Base-by-base conservation (phyloP, 1,140 invertebrate genomes). In the Gryon sp. region DNA sequence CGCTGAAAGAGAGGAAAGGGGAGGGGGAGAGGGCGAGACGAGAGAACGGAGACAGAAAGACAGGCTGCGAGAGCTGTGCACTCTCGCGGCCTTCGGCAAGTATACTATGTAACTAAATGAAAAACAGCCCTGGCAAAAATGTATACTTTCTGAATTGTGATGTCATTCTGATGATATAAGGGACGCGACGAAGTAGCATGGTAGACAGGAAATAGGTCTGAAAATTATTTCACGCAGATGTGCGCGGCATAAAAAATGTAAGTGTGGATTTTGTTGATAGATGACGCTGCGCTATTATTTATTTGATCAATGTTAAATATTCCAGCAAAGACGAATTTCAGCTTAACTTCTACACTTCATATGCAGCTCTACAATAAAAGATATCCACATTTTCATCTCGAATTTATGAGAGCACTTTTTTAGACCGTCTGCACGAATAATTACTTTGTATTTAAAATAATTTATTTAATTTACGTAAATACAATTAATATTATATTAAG, bases 151-250 rank as follows among this genome's bases (percentile, higher is more conserved):
- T 70, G 52, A 57, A 73, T 73, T 65, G 69, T 70, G 66, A 70
- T 70, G 55, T 70, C 66, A 73, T 72, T 55, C 57, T 48, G 68
- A 72, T 72, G 68, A 72, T 72, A 48, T 62, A 62, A 63, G 48
- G 36, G 57, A 63, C 34, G 68, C 68, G 48, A 45, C 43, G 9
- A 60, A 70, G 66, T 59, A 36, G 45, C 30, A 30, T 38, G 46
- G 20, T 16, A 57, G 52, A 57, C 63, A 68, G 63, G 63, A 68
- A 68, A 57, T 12, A 52, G 52, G 15, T 12, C 52, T 48, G 41
- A 38, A 57, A 57, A 57, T 68, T 68, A 68, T 68, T 68, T 55
- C 41, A 57, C 50, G 52, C 62, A 55, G 38, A 66, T 55, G 62
- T 55, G 48, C 16, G 7, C 26, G 1, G 20, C 12, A 7, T 55